Percentiles rank a stretch among this genome's conserved stretches.
Evolutionary conservation across 2,888 invertebrate species (phyloP).

Genomic region (Ecliptopera silaceata): DNA sequence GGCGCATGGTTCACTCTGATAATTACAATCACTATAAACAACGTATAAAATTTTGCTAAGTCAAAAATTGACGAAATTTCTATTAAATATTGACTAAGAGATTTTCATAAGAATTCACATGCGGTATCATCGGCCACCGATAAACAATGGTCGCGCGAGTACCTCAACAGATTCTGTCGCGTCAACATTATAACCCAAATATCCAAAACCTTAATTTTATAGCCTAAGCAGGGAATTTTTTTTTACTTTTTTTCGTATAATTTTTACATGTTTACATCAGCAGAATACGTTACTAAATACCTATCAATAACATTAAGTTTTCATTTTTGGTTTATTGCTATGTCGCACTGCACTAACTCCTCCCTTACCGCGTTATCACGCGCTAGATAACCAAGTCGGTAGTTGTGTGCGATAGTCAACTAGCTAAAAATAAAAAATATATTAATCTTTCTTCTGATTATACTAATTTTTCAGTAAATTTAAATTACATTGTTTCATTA

Average conservation of each 20-base stretch:
- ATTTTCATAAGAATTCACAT: constrained; percentile 81
- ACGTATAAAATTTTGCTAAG: constrained; percentile 83
- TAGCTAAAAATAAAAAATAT: constrained; percentile 83
- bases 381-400: constrained; percentile 68
- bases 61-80: constrained; percentile 82
- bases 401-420: constrained; percentile 76
- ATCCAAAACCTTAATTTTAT: constrained; percentile 75
- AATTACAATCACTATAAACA: constrained; percentile 76
- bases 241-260: constrained; percentile 64
- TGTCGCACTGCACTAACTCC: constrained; percentile 67
- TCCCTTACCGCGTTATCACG: constrained; percentile 46
- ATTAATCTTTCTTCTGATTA: constrained; percentile 78
- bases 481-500: constrained; percentile 76
- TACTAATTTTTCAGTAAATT: constrained; percentile 72
- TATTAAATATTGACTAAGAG: constrained; percentile 81
- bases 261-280: constrained; percentile 79
- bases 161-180: constrained; percentile 68
- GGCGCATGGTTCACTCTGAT: constrained; percentile 72
- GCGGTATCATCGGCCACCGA: constrained; percentile 64
- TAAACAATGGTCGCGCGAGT: constrained; percentile 57
- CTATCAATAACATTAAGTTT: constrained; percentile 77
- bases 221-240: constrained; percentile 81
- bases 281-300: constrained; percentile 79
- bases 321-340: constrained; percentile 83
- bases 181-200: constrained; percentile 72